A percentile compares a stretch with the other conserved stretches of the same genome.
Conservation (phyloP, 2,113 vertebrate genomes). For the Picathartes gymnocephalus region DNA sequence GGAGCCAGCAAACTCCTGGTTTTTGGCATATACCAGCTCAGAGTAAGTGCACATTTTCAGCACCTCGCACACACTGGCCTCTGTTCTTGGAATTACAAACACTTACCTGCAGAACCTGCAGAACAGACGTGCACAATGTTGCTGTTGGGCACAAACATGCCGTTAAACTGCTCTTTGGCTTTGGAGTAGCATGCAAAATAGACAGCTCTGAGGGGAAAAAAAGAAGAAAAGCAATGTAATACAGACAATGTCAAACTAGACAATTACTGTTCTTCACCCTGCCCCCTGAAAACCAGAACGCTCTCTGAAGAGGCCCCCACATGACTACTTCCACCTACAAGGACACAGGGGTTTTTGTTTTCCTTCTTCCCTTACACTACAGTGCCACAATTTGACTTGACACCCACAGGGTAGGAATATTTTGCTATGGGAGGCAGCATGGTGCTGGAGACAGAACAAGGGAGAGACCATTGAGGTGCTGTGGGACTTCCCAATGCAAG, state of each 20-base stretch:
- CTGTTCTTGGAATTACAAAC: neutral
- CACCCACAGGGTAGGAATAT: neutral
- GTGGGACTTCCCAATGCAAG: neutral
- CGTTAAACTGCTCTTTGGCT: slow-evolving; percentile 90
- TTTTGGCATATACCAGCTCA: neutral
- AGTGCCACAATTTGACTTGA: neutral
- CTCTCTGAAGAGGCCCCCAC: neutral
- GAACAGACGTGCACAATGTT: slow-evolving; percentile 90
- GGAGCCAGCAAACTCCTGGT: neutral
- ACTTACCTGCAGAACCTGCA: slow-evolving; percentile 90
- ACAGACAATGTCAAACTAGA: neutral
- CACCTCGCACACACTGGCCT: neutral
- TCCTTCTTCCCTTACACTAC: neutral
- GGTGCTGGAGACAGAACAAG: neutral
- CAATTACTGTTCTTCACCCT: neutral
- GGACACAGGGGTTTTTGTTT: neutral
- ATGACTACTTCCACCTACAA: neutral
- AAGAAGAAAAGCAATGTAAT: neutral
- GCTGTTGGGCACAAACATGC: slow-evolving; percentile 90
- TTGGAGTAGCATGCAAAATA: slow-evolving; percentile 97
- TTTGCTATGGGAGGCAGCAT: neutral
- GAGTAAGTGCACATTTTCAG: neutral
- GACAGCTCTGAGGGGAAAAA: slow-evolving; percentile 80
- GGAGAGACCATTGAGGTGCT: neutral
- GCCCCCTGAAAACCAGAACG: neutral